phyloP scores from a whole-genome alignment of 2,797 vertebrate genomes.

The Kryptopterus vitreolus region DNA sequence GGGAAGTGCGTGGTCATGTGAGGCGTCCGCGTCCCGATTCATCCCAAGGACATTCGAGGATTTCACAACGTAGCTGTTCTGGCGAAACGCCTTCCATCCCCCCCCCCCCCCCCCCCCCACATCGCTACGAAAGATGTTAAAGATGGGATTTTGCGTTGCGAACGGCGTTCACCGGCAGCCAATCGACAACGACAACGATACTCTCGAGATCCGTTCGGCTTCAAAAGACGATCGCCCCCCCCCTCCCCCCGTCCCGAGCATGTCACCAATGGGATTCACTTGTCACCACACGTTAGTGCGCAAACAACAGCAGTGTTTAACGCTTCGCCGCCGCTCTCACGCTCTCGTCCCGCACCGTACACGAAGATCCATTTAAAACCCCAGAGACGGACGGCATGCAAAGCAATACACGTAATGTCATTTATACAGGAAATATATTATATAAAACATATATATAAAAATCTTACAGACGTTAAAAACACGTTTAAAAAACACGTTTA shows the following conservation, averaged over 20 bases:
- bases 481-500: not conserved
- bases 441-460: too few relatives aligned
- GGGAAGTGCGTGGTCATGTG: conserved; percentile 96
- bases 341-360: conserved; percentile 14
- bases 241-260: too few relatives aligned
- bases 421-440: too few relatives aligned
- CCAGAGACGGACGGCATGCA: conserved; percentile 31
- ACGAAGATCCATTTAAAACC: not conserved
- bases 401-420: conserved; percentile 55
- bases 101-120: too few relatives aligned
- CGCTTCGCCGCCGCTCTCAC: conserved; percentile 21
- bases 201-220: conserved; percentile 4
- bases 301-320: not conserved
- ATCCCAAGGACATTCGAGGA: not conserved
- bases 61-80: conserved; percentile 21
- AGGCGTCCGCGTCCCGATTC: conserved; percentile 4
- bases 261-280: conserved; percentile 22
- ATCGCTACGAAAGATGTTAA: not conserved
- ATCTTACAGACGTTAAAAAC: too few relatives aligned
- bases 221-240: not conserved
- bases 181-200: not conserved
- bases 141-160: not conserved
- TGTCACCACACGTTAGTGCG: conserved; percentile 26
- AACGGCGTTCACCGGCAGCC: not conserved
- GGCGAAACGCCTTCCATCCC: conserved; percentile 22